A percentile compares a stretch with the other conserved stretches of the same genome.
Evolutionary conservation across 2,113 vertebrate genomes (phyloP).

Genomic region (Misgurnus mizolepis): DNA sequence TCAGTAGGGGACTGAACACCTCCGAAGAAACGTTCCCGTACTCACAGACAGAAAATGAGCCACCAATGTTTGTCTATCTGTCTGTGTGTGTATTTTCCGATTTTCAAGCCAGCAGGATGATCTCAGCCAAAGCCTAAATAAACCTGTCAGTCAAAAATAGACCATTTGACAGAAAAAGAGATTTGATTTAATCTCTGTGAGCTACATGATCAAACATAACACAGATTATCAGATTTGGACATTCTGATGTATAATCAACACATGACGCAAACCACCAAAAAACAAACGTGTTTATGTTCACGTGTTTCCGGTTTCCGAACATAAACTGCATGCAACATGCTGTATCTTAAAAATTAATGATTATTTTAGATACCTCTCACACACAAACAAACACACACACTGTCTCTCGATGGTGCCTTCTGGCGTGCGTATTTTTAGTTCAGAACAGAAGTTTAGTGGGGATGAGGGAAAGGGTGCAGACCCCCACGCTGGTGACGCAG

Average conservation of each 20-base stretch:
- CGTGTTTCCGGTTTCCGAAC: too few species aligned
- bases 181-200: slow-evolving; percentile 40
- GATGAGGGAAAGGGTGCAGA: slow-evolving; percentile 31
- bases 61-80: too few species aligned
- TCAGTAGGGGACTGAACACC: slow-evolving; percentile 33
- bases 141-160: slow-evolving; percentile 37
- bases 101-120: slow-evolving; percentile 9
- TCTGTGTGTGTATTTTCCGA: background rate
- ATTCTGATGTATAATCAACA: background rate
- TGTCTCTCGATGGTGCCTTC: slow-evolving; percentile 31
- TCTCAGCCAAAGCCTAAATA: slow-evolving; percentile 26
- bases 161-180: slow-evolving; percentile 24
- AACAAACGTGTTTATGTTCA: background rate
- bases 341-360: background rate
- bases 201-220: slow-evolving; percentile 33
- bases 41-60: slow-evolving; percentile 22
- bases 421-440: slow-evolving; percentile 45
- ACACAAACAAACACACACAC: slow-evolving; percentile 20
- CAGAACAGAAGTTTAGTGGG: slow-evolving; percentile 45
- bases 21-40: slow-evolving; percentile 37
- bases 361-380: background rate
- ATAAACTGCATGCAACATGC: too few species aligned
- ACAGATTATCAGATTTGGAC: slow-evolving; percentile 13
- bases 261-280: background rate
- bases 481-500: slow-evolving; percentile 25